These are phyloP conservation scores for Atopsyche davidsoni DNA, from an alignment of 1,140 invertebrate genomes.

Conservation along the genomic window DNA sequence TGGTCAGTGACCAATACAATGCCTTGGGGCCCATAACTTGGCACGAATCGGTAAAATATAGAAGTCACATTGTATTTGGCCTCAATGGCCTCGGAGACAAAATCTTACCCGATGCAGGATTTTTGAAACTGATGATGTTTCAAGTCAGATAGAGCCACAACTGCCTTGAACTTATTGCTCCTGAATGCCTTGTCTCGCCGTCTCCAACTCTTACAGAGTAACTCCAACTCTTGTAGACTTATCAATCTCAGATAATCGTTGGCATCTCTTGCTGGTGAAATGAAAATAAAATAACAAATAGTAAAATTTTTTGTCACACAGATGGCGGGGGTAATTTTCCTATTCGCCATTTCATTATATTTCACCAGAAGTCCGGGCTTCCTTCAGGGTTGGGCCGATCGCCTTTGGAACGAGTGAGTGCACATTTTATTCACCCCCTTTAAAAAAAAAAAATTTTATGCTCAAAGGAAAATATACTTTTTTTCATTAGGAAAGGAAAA, in stretches of 20 bases:
- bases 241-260: background rate
- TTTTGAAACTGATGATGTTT: background rate
- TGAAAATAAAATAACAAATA: background rate
- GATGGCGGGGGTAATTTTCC: slow-evolving; percentile 69
- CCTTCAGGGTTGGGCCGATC: slow-evolving; percentile 67
- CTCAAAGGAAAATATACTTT: background rate
- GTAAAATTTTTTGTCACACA: slow-evolving; percentile 30
- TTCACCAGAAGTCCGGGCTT: slow-evolving; percentile 82
- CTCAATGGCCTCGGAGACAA: background rate
- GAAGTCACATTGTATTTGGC: background rate
- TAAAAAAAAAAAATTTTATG: background rate
- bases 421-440: background rate
- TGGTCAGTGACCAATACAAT: slow-evolving; percentile 64
- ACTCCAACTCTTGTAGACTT: background rate
- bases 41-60: slow-evolving; percentile 63
- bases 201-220: background rate
- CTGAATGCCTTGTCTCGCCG: background rate
- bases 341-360: slow-evolving; percentile 74
- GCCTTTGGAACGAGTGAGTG: slow-evolving; percentile 49
- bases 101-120: background rate
- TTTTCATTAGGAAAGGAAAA: slow-evolving; percentile 35
- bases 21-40: slow-evolving; percentile 72
- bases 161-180: background rate
- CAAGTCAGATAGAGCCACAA: background rate
- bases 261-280: background rate